Base-by-base conservation (phyloP, 2,113 vertebrate genomes). In the Sylvilagus bachmani region DNA sequence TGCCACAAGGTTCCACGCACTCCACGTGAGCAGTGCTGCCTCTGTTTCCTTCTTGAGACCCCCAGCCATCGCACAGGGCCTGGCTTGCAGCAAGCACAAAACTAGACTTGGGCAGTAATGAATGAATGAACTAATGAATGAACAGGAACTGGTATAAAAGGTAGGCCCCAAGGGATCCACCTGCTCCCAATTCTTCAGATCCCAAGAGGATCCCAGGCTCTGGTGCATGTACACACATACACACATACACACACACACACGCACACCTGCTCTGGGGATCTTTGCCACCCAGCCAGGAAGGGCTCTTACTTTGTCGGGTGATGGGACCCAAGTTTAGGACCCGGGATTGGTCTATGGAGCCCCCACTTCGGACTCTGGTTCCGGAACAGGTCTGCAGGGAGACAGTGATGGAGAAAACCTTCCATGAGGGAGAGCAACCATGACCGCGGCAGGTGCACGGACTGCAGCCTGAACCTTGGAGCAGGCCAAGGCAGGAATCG, bases 301-400 rank as follows among this genome's bases (percentile, higher is more conserved):
- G 2, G 7, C n/a, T 31, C 84, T 96, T 86, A 97, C 96, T 77
- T 95, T 90, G 86, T 22, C 89, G 36, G 11, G 61, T 69, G 67
- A 97, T 97, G 80, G 97, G 97, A 44, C 97, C 96, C 96, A 98
- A 44, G 71, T 97, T 95, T 66, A 97, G 91, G 64, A 94, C 58
- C 1, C 44, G 81, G 29, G 44, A 73, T 17, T 83, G 80, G n/a
- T 96, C 90, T 79, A 83, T 83, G 73, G 2, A 13, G 55, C 44
- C 55, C 13, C 87, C 94, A 36, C 91, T 81, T 51, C 49, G 80
- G 29, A 64, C 78, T 86, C 89, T 95, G 86, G 77, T 85, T 67
- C 92, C 51, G 2, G 96, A 62, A 64, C 97, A 97, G 58, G 33
- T 85, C 97, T 97, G 78, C 16, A 49, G 88, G 29, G 78, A 69